Base-by-base conservation (phyloP, 2,888 invertebrate genomes). In the Chymomyza amoena region DNA sequence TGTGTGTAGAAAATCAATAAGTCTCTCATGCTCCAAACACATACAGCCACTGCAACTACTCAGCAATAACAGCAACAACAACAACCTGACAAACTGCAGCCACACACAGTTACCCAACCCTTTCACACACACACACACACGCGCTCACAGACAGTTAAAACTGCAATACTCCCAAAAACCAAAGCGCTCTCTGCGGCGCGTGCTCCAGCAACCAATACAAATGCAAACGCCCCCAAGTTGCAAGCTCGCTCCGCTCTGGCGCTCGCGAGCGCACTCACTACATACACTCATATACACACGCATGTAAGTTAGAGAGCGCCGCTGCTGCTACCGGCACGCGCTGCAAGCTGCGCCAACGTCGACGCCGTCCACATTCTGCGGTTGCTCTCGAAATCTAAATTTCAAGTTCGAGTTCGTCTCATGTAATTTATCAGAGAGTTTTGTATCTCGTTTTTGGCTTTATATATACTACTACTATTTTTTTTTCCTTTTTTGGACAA, bases 371-470 rank as follows among this genome's bases (percentile, higher is more conserved):
- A 62, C 78, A 73, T 68, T 81, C 72, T 80, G 82, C 66, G 74
- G 74, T 75, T 78, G 78, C 84, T 87, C 87, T 83, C 84, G 74
- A 87, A 83, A 81, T 87, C 88, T 88, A 88, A 87, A 87, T 87
- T 87, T 87, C 87, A 87, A 87, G 87, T 87, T 87, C 88, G 88
- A 87, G 87, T 87, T 87, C 88, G 88, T 84, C 89, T 88, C 81
- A 77, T 79, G 75, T 71, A 73, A 77, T 78, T 79, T 77, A 80
- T 78, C 85, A 76, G 80, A 72, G 82, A 80, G 72, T 64, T 68
- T 67, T 76, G 74, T 76, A 76, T 59, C 57, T 54, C 54, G 54
- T 54, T 18, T 54, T 54, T 1, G 61, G 32, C 28, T 28, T 20
- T 57, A 16, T 15, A 56, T 9, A 15, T 50, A 18, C n/a, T n/a